Conservation (phyloP, 2,113 vertebrate genomes). For the Mixornis gularis region DNA sequence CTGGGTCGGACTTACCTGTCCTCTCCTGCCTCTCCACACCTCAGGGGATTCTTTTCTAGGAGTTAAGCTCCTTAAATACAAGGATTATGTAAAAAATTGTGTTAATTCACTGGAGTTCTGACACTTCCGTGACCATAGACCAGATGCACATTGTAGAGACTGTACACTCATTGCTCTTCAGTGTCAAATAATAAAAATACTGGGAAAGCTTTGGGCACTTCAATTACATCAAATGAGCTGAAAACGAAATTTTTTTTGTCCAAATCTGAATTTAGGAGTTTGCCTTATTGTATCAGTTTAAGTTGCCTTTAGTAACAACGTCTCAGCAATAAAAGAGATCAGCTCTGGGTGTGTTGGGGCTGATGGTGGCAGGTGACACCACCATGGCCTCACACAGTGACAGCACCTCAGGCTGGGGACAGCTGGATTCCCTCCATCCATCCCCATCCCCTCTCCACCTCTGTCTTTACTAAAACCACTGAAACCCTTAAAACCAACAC, state of each 20-base stretch:
- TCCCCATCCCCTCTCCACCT: neutral
- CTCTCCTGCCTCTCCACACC: accelerated
- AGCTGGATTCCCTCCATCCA: constrained; percentile 43
- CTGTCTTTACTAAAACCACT: neutral
- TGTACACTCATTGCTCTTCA: accelerated
- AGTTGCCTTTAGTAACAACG: accelerated
- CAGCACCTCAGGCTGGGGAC: constrained; percentile 15
- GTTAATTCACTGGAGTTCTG: neutral
- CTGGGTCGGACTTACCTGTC: neutral
- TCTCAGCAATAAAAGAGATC: neutral
- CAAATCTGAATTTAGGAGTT: neutral
- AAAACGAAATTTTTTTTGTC: neutral
- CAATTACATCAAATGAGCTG: neutral
- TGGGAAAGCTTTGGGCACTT: accelerated
- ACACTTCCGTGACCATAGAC: accelerated
- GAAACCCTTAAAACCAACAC: neutral
- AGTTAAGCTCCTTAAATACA: neutral
- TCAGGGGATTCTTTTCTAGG: neutral
- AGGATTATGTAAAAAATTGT: neutral
- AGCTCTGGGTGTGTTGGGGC: neutral
- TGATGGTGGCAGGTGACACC: neutral
- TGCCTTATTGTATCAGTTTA: neutral
- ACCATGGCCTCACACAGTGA: neutral
- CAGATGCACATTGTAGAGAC: accelerated
- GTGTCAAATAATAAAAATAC: too few species aligned